Evolutionary conservation across 2,888 invertebrate genomes (phyloP), one percentile per base, ranked within the genome.

Genomic region (Rhimphoctona megacephalus): DNA sequence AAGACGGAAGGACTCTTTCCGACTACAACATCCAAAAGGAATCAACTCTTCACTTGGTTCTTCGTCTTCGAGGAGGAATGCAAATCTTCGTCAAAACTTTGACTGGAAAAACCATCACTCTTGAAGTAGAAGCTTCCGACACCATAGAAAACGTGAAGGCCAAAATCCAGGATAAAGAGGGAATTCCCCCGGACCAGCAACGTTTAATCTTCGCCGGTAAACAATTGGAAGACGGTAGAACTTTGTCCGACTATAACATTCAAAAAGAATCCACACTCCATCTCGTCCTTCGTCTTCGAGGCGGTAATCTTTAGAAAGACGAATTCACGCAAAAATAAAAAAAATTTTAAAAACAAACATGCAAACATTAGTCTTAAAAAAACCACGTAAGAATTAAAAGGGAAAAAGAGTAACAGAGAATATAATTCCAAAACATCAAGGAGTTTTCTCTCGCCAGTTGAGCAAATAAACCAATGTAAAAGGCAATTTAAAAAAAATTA

Each of bases 11-110:
- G 19, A 90, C 90, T 0, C 85, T 90, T 0, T 90, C 88, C 0
- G 91, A 91, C 14, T 91, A 91, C 43, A 91, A 91, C 46, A 91
- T 91, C 2, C 91, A 91, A 33, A 91, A 91, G 39, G 92, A 96
- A 91, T 96, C 96, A 0, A 96, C 96, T 0, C 95, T 96, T 30
- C 96, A 96, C 90, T 85, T 94, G 90, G 96, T 96, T 33, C 94
- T 96, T 72, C 95, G 96, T 90, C 94, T 96, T 33, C 93, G 96
- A 85, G 96, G 96, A 91, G 96, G 96, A 88, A 96, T 97, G 94
- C 96, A 97, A 93, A 97, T 97, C 90, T 96, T 95, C 89, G 95
- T 96, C 2, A 96, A 96, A 90, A 96, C 96, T 6, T 91, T 96
- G 39, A 96, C 95, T 17, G 96, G 96, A 17, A 96, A 96, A 90